Evolutionary conservation across 2,113 vertebrate genomes (phyloP).

Genomic region (Sus scrofa): T2T-Sscrofa CM000814.6:130383001-130383500

Average conservation of each 20-base stretch:
- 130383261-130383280: background rate
- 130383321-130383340: background rate
- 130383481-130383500: background rate
- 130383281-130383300: background rate
- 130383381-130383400: background rate
- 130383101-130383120: background rate
- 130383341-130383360: background rate
- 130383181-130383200: background rate
- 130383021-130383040: background rate
- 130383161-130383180: background rate
- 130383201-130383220: background rate
- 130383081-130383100: background rate
- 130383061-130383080: background rate
- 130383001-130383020: background rate
- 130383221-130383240: background rate
- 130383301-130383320: background rate
- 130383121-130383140: background rate
- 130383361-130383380: background rate
- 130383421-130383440: background rate
- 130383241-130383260: background rate
- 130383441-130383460: background rate
- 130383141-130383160: background rate
- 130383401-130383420: background rate
- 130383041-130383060: background rate
- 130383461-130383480: background rate